phyloP scores from a whole-genome alignment of 1,140 invertebrate species.

The Orussus abietinus region DNA sequence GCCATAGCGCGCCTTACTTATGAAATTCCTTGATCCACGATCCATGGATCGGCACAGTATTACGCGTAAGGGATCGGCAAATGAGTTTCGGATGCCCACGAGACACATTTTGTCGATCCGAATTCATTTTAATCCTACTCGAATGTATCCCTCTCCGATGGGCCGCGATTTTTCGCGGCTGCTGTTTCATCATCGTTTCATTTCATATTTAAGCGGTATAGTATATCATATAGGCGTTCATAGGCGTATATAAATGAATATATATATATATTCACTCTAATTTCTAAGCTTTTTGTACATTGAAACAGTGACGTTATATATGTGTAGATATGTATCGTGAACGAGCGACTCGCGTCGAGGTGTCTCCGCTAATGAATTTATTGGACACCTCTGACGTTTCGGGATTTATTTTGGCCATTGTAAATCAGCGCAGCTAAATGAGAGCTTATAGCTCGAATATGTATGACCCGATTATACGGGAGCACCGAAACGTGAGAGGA shows the following conservation, averaged over 20 bases:
- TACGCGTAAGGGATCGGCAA: conserved; percentile 17
- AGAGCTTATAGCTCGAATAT: too few relatives aligned
- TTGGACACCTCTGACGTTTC: too few relatives aligned
- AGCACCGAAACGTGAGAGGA: too few relatives aligned
- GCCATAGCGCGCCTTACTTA: conserved; percentile 31
- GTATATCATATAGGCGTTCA: conserved; percentile 15
- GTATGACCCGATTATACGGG: too few relatives aligned
- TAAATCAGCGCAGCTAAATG: too few relatives aligned
- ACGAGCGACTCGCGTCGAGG: too few relatives aligned
- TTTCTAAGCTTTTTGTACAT: conserved; percentile 42
- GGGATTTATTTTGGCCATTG: too few relatives aligned
- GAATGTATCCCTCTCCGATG: conserved; percentile 17
- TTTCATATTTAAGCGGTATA: not conserved
- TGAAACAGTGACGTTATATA: conserved; percentile 26
- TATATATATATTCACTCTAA: conserved; percentile 23
- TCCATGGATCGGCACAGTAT: conserved; percentile 20
- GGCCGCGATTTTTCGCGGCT: conserved; percentile 15
- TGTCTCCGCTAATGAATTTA: too few relatives aligned
- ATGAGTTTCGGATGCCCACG: too few relatives aligned
- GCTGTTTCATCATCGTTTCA: conserved; percentile 15
- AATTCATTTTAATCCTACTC: too few relatives aligned
- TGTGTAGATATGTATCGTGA: not conserved
- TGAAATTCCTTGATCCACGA: too few relatives aligned
- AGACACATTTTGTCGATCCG: too few relatives aligned
- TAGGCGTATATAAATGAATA: conserved; percentile 8